Evolutionary conservation across 2,888 invertebrate species (phyloP).

Genomic region (Apotomis turbidana): DNA sequence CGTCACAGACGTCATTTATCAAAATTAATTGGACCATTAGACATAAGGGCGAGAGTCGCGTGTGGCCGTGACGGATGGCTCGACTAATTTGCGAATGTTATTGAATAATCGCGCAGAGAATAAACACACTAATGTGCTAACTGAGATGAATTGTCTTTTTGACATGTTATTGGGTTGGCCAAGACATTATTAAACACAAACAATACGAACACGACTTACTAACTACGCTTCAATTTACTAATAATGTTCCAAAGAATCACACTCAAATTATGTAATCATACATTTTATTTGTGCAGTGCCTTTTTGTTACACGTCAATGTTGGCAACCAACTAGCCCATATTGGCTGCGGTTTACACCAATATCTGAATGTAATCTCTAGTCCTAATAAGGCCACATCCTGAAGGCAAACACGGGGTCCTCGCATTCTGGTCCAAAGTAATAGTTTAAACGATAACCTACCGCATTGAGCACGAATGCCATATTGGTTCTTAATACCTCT

Average conservation of each 20-base stretch:
- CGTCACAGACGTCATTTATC: conserved; percentile 23
- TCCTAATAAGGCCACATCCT: conserved; percentile 36
- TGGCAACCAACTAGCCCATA: not conserved
- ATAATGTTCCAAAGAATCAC: too few relatives aligned
- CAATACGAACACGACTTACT: too few relatives aligned
- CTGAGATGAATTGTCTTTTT: conserved; percentile 22
- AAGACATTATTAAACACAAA: too few relatives aligned
- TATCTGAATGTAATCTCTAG: conserved; percentile 15
- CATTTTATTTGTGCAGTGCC: too few relatives aligned
- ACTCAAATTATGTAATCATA: too few relatives aligned
- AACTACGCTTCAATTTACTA: too few relatives aligned
- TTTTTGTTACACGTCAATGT: not conserved
- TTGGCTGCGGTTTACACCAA: conserved; percentile 1
- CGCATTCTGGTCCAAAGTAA: conserved; percentile 23
- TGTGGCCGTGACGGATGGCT: conserved; percentile 23
- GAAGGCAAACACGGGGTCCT: conserved; percentile 33
- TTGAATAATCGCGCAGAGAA: conserved; percentile 35
- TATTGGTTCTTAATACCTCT: conserved; percentile 11
- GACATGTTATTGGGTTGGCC: not conserved
- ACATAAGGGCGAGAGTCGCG: conserved; percentile 33
- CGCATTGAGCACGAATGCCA: not conserved
- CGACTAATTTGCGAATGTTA: conserved; percentile 23
- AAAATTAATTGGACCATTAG: conserved; percentile 35
- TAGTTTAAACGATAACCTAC: conserved; percentile 23
- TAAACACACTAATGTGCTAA: conserved; percentile 35